These are phyloP conservation scores for Echinops telfairi DNA, from an alignment of 2,113 vertebrate genomes.

Conservation along the genomic window DNA sequence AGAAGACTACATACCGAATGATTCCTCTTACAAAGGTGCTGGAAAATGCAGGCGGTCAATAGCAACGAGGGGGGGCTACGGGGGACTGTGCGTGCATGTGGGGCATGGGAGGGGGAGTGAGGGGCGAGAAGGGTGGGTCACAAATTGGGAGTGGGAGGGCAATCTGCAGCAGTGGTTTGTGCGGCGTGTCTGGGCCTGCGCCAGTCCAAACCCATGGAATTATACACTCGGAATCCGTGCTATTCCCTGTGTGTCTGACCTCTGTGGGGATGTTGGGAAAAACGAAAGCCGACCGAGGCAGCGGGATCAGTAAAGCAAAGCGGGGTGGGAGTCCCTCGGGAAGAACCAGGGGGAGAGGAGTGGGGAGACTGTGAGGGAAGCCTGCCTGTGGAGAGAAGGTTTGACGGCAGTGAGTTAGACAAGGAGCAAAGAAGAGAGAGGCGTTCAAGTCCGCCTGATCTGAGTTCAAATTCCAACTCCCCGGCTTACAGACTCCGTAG, in stretches of 20 bases:
- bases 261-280: not conserved
- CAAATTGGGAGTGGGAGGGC: too few relatives aligned
- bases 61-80: not conserved
- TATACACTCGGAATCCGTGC: not conserved
- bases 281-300: not conserved
- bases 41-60: not conserved
- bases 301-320: not conserved
- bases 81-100: rapidly evolving
- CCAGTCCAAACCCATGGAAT: not conserved
- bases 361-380: not conserved
- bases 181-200: rapidly evolving
- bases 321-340: not conserved
- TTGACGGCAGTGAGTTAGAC: not conserved
- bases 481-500: not conserved
- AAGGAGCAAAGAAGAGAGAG: not conserved
- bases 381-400: not conserved
- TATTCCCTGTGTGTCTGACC: rapidly evolving
- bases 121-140: not conserved
- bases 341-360: not conserved
- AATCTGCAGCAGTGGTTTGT: not conserved
- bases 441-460: not conserved
- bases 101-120: not conserved
- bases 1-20: rapidly evolving
- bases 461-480: not conserved
- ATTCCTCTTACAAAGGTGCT: not conserved